Percentiles rank a stretch among this genome's conserved stretches.
These are phyloP conservation scores for Trichopoda pennipes DNA, from an alignment of 2,888 invertebrate genomes.

Conservation along the genomic window DNA sequence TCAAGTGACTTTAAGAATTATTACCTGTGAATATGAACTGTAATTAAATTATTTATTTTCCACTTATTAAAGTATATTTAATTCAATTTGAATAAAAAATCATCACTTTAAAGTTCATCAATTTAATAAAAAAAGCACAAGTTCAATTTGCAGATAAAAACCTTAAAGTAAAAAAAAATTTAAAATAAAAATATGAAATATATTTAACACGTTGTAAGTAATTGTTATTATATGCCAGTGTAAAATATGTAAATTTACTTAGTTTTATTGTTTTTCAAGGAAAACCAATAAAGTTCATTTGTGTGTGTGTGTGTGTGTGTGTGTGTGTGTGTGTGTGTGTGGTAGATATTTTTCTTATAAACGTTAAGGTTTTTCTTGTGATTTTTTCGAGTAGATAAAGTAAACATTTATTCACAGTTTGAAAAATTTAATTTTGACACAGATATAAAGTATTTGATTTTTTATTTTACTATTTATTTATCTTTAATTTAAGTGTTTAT, in stretches of 20 bases:
- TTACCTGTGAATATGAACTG: too few relatives aligned
- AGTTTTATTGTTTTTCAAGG: constrained; percentile 35
- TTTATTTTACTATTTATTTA: constrained; percentile 1
- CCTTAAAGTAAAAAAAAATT: constrained; percentile 7
- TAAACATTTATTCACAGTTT: constrained; percentile 67
- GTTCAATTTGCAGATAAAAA: background rate
- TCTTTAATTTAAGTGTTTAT: background rate
- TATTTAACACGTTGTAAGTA: constrained; percentile 1
- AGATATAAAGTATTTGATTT: constrained; percentile 8
- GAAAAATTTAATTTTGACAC: constrained; percentile 54
- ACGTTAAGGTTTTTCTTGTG: constrained; percentile 5
- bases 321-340: too few relatives aligned
- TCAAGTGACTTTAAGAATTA: too few relatives aligned
- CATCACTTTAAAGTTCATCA: constrained; percentile 14
- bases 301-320: too few relatives aligned
- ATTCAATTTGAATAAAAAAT: background rate
- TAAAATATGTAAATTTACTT: background rate
- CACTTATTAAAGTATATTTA: too few relatives aligned
- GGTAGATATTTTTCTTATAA: constrained; percentile 32
- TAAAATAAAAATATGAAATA: constrained; percentile 16
- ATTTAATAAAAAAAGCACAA: background rate
- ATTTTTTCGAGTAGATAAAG: constrained; percentile 60
- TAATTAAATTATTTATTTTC: too few relatives aligned
- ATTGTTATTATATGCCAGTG: background rate
- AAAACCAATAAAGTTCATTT: constrained; percentile 65